Evolutionary conservation across 2,113 vertebrate species (phyloP), one percentile per base, ranked within the genome.

Genomic region (Myrmecophaga tridactyla): DNA sequence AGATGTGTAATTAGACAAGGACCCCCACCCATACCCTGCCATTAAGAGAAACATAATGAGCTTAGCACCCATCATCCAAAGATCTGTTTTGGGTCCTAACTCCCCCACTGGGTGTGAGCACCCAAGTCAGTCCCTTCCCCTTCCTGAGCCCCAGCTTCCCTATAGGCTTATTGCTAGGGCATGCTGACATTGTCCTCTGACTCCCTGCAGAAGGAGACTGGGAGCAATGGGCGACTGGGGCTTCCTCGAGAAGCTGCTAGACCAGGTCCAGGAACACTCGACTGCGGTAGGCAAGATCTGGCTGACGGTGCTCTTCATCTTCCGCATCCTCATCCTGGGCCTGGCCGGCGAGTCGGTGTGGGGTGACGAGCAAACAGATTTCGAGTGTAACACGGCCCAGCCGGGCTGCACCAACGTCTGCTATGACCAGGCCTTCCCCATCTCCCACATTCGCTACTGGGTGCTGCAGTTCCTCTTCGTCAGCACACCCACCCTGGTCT

Each of bases 371-470:
- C 99, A 99, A 97, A 98, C 98, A 0, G 99, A 99, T 90, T 99
- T 99, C 0, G 97, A 99, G n/a, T 99, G 99, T 92, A 99, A 99
- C 97, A 99, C 99, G 1, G 96, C 75, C 39, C 99, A 99, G 97
- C 99, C 99, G 0, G 99, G 99, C 94, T 99, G 99, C 96, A 98
- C 98, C 65, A 98, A 99, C 0, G 99, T 99, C 88, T 99, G 99
- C 98, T 99, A 99, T 0, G 99, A 99, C 97, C 98, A 98, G 95
- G 99, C 99, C 80, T 99, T 99, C 97, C 99, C 99, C 94, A 99
- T 99, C 97, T 99, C 99, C 84, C 99, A 99, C 97, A 99, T 99
- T 96, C 99, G 99, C 84, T 99, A 99, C 98, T 99, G 99, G 97
- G 99, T 99, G 94, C 98, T 99, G n/a, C 99, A 99, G 94, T 98